Evolutionary conservation across 92 coral and sea anemone species (phyloP), one percentile per base, ranked within the genome.

Genomic region (Blastomussa wellsi): DNA sequence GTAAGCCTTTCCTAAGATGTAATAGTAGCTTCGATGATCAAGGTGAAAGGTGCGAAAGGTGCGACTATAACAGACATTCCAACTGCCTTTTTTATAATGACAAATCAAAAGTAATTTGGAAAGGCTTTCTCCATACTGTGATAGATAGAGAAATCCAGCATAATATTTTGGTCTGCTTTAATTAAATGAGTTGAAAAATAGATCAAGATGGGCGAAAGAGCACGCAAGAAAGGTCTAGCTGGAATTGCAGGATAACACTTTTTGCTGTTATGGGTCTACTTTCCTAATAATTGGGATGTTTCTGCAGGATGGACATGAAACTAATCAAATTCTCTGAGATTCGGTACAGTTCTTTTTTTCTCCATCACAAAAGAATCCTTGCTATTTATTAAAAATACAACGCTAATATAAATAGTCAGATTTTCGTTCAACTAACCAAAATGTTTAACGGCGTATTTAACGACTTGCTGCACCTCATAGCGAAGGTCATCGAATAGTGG

Each of bases 381-480:
- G 49, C 11, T 19, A n/a, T 19, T 59, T 7, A 20, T 20, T 19
- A 59, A 26, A 0, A 59, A 59, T 19, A 0, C 20, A 20, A 72
- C 19, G 12, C 16, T 22, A 5, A 36, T 72, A 19, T 3, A 2
- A 38, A 17, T 26, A 7, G 5, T 39, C 10, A 37, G n/a, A 19
- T 24, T 29, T 74, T 32, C 69, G 4, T 16, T 55, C 7, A 32
- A 71, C 85, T 81, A 26, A 82, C 86, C 86, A 31, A 82, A 38
- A 37, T 17, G n/a, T 19, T 89, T 41, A 49, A 81, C 79, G n/a
- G 87, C 57, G 55, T 84, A 84, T 39, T 82, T 81, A 48, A 84
- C 84, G 5, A 90, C 48, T 7, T 86, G 75, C 42, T 79, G 92
- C 16, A 81, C 92, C 55, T 81, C 87, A 35, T 83, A 78, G 62